phyloP scores from a whole-genome alignment of 2,888 invertebrate species.

The Nomada lathburiana region DNA sequence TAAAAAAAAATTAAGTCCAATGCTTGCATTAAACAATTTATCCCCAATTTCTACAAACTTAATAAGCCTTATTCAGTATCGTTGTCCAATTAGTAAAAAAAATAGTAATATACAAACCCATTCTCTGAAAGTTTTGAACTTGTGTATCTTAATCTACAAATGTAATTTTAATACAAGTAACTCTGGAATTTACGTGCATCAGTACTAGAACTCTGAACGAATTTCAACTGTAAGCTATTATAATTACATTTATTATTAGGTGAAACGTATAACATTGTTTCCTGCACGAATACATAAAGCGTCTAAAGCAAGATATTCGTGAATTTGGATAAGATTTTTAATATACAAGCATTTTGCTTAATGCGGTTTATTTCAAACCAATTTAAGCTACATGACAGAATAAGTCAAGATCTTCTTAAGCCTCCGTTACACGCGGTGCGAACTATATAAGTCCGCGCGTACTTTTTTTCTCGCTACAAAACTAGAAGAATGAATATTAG shows the following conservation, averaged over 20 bases:
- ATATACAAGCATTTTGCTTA: constrained; percentile 35
- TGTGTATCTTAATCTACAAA: constrained; percentile 52
- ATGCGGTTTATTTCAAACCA: constrained; percentile 8
- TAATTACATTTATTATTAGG: constrained; percentile 35
- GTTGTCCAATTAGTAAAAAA: constrained; percentile 39
- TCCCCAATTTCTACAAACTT: constrained; percentile 38
- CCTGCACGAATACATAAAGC: constrained; percentile 41
- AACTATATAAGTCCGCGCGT: too few species aligned
- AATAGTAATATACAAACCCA: not conserved
- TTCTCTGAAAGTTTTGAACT: not conserved
- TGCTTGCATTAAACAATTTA: constrained; percentile 35
- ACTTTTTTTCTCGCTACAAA: too few species aligned
- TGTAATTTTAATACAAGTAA: constrained; percentile 34
- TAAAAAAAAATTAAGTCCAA: constrained; percentile 36
- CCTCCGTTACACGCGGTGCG: too few species aligned
- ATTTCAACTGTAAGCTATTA: constrained; percentile 34
- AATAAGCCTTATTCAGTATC: constrained; percentile 31
- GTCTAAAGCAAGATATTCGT: constrained; percentile 39
- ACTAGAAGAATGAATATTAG: too few species aligned
- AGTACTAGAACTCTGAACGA: constrained; percentile 26
- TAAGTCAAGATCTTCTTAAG: constrained; percentile 11
- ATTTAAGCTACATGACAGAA: constrained; percentile 6
- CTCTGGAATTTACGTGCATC: constrained; percentile 19
- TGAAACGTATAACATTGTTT: constrained; percentile 44
- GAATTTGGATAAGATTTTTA: constrained; percentile 32